Percentiles rank a stretch among this genome's conserved stretches.
phyloP scores from a whole-genome alignment of 2,797 vertebrate genomes.

The Muscicapa striata region DNA sequence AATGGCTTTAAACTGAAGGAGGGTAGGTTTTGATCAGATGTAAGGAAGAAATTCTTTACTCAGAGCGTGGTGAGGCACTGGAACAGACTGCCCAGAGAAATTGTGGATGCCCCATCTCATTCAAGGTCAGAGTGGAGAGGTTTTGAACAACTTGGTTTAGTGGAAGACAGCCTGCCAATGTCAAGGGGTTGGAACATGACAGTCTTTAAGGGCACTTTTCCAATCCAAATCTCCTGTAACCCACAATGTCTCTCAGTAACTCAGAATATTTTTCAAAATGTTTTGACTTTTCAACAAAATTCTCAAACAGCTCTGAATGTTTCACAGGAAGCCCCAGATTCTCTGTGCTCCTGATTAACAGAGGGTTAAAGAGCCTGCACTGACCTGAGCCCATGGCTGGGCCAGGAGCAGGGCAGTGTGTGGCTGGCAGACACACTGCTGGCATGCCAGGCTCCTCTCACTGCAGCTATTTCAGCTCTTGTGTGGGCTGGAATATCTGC shows the following conservation, averaged over 20 bases:
- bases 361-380: neutral
- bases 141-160: neutral
- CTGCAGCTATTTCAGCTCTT: neutral
- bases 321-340: neutral
- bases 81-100: neutral
- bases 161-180: neutral
- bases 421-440: neutral
- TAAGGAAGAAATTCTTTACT: neutral
- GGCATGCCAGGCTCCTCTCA: neutral
- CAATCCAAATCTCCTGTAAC: neutral
- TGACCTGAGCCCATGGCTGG: neutral
- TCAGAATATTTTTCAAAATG: neutral
- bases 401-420: neutral
- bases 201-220: neutral
- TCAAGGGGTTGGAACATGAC: neutral
- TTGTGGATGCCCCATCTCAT: neutral
- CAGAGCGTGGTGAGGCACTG: fast-evolving
- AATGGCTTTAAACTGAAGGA: neutral
- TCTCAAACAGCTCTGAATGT: neutral
- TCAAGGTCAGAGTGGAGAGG: neutral
- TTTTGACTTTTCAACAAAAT: neutral
- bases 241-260: neutral
- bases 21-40: neutral
- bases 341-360: neutral
- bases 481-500: neutral